These are phyloP conservation scores for Caenorhabditis wallacei DNA, from an alignment of 2,888 invertebrate genomes.

Conservation along the genomic window DNA sequence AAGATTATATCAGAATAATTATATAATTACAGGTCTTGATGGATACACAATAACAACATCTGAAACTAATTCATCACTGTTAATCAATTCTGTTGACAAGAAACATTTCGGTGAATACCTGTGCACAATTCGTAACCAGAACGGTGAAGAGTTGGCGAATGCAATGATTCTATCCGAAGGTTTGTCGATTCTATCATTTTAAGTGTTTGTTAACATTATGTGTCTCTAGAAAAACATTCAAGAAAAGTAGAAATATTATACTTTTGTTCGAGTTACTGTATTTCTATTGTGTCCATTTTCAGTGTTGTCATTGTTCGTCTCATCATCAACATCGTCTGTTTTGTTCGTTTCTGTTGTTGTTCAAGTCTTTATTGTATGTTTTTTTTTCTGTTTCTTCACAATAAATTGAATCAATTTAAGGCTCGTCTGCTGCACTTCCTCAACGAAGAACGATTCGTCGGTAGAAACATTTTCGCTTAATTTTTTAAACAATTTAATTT, in stretches of 20 bases:
- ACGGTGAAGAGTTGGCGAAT: conserved; percentile 80
- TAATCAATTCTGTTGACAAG: conserved; percentile 73
- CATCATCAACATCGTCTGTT: conserved; percentile 25
- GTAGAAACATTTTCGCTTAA: conserved; percentile 65
- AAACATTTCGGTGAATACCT: conserved; percentile 78
- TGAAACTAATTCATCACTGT: conserved; percentile 67
- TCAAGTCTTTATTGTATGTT: conserved; percentile 59
- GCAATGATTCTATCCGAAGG: conserved; percentile 80
- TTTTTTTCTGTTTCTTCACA: neutral
- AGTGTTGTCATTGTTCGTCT: conserved; percentile 43
- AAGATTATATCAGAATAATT: neutral
- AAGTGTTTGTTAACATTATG: too few relatives aligned
- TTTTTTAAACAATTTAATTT: conserved; percentile 26
- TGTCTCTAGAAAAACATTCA: too few relatives aligned
- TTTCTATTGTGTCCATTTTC: conserved; percentile 12
- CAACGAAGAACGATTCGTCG: conserved; percentile 73
- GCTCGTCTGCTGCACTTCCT: conserved; percentile 76
- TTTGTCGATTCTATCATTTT: neutral
- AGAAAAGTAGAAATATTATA: too few relatives aligned
- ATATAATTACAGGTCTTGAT: conserved; percentile 60
- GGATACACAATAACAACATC: conserved; percentile 70
- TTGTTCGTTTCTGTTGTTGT: conserved; percentile 29
- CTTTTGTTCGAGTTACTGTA: neutral
- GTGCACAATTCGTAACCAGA: conserved; percentile 77
- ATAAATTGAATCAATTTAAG: conserved; percentile 48